phyloP scores from a whole-genome alignment of 2,113 vertebrate genomes.

The Numida meleagris region DNA sequence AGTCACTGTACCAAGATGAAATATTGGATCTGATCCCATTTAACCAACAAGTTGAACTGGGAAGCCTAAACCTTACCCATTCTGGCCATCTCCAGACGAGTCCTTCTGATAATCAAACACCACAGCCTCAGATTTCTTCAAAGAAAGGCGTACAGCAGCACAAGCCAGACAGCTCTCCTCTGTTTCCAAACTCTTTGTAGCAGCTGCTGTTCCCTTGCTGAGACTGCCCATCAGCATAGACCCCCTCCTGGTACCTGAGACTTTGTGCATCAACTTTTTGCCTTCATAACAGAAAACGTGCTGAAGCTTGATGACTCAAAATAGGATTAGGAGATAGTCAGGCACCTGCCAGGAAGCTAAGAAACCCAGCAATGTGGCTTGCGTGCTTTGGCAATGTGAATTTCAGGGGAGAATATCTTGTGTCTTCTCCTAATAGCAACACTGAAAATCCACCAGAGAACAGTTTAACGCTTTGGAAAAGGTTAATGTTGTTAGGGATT shows the following conservation, averaged over 20 bases:
- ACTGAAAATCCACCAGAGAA: slow-evolving; percentile 24
- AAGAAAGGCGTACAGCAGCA: background rate
- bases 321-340: background rate
- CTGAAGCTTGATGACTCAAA: background rate
- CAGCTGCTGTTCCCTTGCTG: background rate
- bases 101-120: background rate
- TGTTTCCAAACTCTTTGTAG: background rate
- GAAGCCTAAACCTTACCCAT: background rate
- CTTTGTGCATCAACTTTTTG: background rate
- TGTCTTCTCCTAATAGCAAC: background rate
- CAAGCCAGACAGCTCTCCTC: background rate
- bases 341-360: background rate
- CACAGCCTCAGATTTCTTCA: background rate
- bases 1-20: background rate
- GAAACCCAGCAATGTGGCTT: background rate
- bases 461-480: slow-evolving; percentile 48
- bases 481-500: slow-evolving; percentile 54
- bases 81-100: background rate
- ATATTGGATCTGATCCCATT: background rate
- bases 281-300: background rate
- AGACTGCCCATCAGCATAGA: background rate
- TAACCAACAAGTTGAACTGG: background rate
- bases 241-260: background rate
- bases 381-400: background rate
- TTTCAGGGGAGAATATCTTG: background rate